A percentile compares a stretch with the other conserved stretches of the same genome.
These are phyloP conservation scores for Gasteruption jaculator DNA, from an alignment of 2,888 invertebrate genomes.

Conservation along the genomic window DNA sequence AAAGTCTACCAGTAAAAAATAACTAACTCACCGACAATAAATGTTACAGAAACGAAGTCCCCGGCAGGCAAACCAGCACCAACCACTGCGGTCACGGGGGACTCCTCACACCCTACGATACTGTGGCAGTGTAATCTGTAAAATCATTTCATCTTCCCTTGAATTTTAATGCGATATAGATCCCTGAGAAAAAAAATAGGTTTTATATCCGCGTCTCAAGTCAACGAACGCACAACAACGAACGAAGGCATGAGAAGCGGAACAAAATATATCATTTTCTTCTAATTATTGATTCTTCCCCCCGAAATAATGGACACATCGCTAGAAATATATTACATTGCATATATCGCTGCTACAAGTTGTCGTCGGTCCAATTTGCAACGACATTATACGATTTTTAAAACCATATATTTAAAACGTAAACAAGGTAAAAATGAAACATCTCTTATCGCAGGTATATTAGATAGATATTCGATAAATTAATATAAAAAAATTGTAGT, in stretches of 20 bases:
- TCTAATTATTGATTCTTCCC: too few relatives aligned
- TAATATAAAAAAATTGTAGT: too few relatives aligned
- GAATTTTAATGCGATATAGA: too few relatives aligned
- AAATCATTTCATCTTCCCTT: slow-evolving; percentile 43
- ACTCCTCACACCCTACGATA: slow-evolving; percentile 94
- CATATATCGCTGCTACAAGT: slow-evolving; percentile 23
- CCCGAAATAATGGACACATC: slow-evolving; percentile 8
- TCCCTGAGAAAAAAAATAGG: too few relatives aligned
- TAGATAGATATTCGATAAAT: too few relatives aligned
- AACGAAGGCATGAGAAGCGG: slow-evolving; percentile 25
- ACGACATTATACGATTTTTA: slow-evolving; percentile 33
- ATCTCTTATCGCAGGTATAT: too few relatives aligned
- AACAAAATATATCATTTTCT: slow-evolving; percentile 12
- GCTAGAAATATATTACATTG: slow-evolving; percentile 5
- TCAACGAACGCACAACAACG: slow-evolving; percentile 17
- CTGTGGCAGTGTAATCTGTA: slow-evolving; percentile 98
- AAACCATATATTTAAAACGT: too few relatives aligned
- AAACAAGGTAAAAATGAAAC: slow-evolving; percentile 18
- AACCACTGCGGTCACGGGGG: slow-evolving; percentile 59
- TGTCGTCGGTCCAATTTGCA: slow-evolving; percentile 41
- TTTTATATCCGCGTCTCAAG: slow-evolving; percentile 29
- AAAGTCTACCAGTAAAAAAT: too few relatives aligned
- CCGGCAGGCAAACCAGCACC: slow-evolving; percentile 62
- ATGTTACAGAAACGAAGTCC: slow-evolving; percentile 83
- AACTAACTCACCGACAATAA: too few relatives aligned